Evolutionary conservation across 2,797 vertebrate genomes (phyloP), one percentile per base, ranked within the genome.

Genomic region (Pangasius larnaudii): DNA sequence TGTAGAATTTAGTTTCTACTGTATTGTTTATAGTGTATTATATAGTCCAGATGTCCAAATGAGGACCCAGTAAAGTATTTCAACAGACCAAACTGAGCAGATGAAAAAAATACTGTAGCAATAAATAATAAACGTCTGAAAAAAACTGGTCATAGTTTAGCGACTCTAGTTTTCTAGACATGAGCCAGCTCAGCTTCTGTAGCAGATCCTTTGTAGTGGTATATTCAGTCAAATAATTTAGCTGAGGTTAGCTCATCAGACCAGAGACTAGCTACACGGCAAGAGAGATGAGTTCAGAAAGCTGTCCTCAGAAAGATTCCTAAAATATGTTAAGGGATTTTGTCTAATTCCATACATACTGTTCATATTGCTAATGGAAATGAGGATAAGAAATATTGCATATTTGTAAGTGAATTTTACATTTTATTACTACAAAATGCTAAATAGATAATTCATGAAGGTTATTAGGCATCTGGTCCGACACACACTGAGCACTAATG

Each of bases 391-490:
- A 75, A 75, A 51, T 51, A 53, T 18, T 14, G n/a, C 49, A 51
- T 77, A 30, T 58, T 53, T 79, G 18, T 80, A 58, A 80, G 77
- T 58, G 22, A 58, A 59, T 61, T 81, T 36, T 11, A 58, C 10
- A 39, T 39, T 56, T 79, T 80, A 59, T 39, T 80, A 39, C 30
- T 39, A 24, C 30, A 39, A 39, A 81, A 42, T 81, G 56, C 33
- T 7, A 59, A 27, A 36, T 1, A n/a, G 51, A 61, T 46, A 10
- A 63, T 82, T 65, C 6, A 82, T 49, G 14, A 65, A 46, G 42
- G 39, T 83, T 65, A 65, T 83, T 65, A 65, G 16, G 80, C 14
- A 81, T 39, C 56, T 81, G 56, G 53, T 58, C 56, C 27, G 19
- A 81, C 58, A 13, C 30, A 82, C 36, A 46, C 4, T 27, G 49